Evolutionary conservation across 2,113 vertebrate species (phyloP), one percentile per base, ranked within the genome.

Genomic region (Onychostruthus taczanowskii): DNA sequence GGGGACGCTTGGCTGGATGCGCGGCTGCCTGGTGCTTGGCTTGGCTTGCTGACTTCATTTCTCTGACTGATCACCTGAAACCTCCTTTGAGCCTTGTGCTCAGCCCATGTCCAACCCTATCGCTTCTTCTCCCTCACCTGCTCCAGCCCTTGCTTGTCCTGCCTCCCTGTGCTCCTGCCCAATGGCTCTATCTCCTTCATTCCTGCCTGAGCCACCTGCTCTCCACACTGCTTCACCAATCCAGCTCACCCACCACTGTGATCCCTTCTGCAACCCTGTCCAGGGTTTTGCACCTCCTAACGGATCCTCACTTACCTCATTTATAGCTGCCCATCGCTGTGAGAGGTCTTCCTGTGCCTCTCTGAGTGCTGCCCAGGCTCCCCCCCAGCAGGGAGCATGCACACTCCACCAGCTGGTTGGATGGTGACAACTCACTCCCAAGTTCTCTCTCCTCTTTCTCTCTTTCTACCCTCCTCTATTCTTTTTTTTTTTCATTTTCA

Each of bases 1-100:
- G 11, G 14, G 5, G 2, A 33, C 0, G 0, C 24, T 50, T 41
- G 13, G 23, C 30, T 63, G 46, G 35, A 33, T 0, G 2, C 0
- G 2, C 22, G 21, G 53, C 18, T 35, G 17, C 24, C 1, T 3
- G 9, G 8, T 24, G 13, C 23, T 63, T 52, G 35, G 15, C 55
- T 53, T 53, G 47, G 9, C 22, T 37, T 22, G 28, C 7, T 63
- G 49, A 55, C 7, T 53, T 63, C 1, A 0, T 16, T 53, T 53
- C 2, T 1, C 47, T 52, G 37, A 37, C 33, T 0, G 0, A 30
- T 8, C 3, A 24, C 6, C 3, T 35, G 31, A 62, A 27, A 46
- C 14, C 14, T 22, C 14, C 12, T 46, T 49, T 1, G 0, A 74
- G 15, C 28, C 33, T 63, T 0, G 0, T 33, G 39, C 17, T 39